Evolutionary conservation across 1,140 invertebrate genomes (phyloP), one percentile per base, ranked within the genome.

Genomic region (Bombus waltoni): DNA sequence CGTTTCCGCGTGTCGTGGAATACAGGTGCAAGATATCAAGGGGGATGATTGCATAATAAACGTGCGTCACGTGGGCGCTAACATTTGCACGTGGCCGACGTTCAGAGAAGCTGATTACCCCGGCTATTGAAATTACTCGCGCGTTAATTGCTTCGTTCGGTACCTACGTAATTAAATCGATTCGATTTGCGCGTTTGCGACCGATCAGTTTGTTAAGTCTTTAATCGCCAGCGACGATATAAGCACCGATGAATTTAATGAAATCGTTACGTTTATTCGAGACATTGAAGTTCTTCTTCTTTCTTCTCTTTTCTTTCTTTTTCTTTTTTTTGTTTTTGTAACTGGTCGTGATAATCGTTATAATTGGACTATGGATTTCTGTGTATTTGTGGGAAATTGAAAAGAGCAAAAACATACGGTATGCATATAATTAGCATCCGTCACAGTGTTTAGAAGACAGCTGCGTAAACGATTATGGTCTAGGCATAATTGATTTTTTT

Each of bases 61-160:
- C 28, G 68, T 57, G 65, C 57, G 47, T 78, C 75, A 78, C 73
- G 73, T 79, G 65, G 53, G 65, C 28, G n/a, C 6, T 18, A 68
- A 81, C 83, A 72, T 73, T 80, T 81, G 78, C 77, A 73, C 83
- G 75, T 83, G 74, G 65, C 47, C n/a, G 25, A 25, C n/a, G n/a
- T 35, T 47, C 77, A 35, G 77, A 47, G 62, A 66, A 68, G 65
- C 47, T 77, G 65, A 83, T 83, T 76, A 70, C 47, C 22, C 35
- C 3, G 65, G 18, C 74, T 70, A 78, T 78, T 83, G 82, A 83
- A 83, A 83, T 83, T 70, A 78, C 66, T 70, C 66, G 74, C 65
- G 74, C 44, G 82, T 83, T 83, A 83, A 83, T 83, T 83, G 74
- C 65, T 70, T 68, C 82, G 65, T 70, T 83, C 82, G 65, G 38